Base-by-base conservation (phyloP, 1,140 invertebrate genomes). In the Heliconius melpomene region DNA sequence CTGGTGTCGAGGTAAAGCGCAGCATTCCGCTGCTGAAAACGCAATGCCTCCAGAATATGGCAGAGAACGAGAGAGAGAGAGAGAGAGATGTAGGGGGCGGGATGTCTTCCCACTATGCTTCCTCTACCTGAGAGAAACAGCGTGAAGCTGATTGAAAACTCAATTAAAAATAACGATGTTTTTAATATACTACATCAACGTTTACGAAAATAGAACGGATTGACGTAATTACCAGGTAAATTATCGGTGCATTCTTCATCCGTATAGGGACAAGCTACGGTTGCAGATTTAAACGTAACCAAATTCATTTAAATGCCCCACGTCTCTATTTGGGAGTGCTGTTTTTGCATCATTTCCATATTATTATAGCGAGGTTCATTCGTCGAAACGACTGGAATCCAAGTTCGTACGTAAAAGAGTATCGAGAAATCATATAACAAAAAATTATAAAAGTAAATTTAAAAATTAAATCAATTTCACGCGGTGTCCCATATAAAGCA, bases 271-370 rank as follows among this genome's bases (percentile, higher is more conserved):
- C 66, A 72, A 66, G 54, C 84, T 82, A 80, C 78, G 77, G 72
- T 80, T 85, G 78, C 82, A 86, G 86, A 89, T 87, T 86, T 85
- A 78, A 87, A 80, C 81, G 85, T 86, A 82, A 85, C 89, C 88
- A 90, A 91, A 91, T 89, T 86, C 80, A 91, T 91, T 90, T 87
- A 90, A 91, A 91, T 90, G 79, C 79, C 70, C 60, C 75, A 81
- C 79, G 60, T 77, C 87, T 87, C 29, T 88, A 90, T 88, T 87
- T 84, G 90, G 82, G 73, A 54, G 71, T 72, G 75, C 75, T 76
- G 89, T 90, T 93, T 93, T 88, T 86, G 82, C 80, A 36, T 66
- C 72, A 93, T 93, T 91, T 92, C 83, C 90, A 92, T 93, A 89
- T 86, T 86, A 83, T 90, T 87, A 86, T 91, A 89, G 91, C 84